A percentile compares a stretch with the other conserved stretches of the same genome.
Conservation (phyloP, 2,113 vertebrate genomes). For the Octodon degus region DNA sequence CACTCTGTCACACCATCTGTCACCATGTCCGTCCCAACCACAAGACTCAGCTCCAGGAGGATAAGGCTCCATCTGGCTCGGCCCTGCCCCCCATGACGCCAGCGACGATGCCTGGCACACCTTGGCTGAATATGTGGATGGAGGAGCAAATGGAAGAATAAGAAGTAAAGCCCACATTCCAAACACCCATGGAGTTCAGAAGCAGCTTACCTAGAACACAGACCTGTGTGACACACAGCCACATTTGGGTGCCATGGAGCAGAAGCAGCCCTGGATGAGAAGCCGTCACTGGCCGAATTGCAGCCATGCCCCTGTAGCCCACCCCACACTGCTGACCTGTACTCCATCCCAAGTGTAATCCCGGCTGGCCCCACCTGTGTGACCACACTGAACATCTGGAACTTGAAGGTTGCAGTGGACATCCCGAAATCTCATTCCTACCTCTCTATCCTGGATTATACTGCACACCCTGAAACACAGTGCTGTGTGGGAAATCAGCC, state of each 20-base stretch:
- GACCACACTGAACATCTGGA: background rate
- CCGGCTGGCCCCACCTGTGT: background rate
- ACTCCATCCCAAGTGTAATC: background rate
- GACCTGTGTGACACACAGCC: background rate
- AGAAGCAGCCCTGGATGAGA: background rate
- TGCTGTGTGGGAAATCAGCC: fast-evolving
- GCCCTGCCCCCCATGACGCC: background rate
- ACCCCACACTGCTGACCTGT: background rate
- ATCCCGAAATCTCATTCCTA: background rate
- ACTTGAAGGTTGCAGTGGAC: fast-evolving
- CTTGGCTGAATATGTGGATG: background rate
- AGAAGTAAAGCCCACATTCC: background rate
- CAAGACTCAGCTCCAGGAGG: background rate
- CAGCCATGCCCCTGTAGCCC: background rate
- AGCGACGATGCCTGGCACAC: background rate
- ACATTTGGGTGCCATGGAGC: fast-evolving
- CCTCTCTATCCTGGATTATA: background rate
- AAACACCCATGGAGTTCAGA: background rate
- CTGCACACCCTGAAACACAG: fast-evolving
- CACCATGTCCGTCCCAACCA: background rate
- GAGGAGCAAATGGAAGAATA: too few relatives aligned
- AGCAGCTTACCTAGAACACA: background rate
- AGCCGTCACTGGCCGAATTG: background rate
- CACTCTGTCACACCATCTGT: conserved; percentile 7
- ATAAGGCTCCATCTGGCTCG: background rate